Evolutionary conservation across 1,140 invertebrate genomes (phyloP).

Genomic region (Saccostrea echinata): DNA sequence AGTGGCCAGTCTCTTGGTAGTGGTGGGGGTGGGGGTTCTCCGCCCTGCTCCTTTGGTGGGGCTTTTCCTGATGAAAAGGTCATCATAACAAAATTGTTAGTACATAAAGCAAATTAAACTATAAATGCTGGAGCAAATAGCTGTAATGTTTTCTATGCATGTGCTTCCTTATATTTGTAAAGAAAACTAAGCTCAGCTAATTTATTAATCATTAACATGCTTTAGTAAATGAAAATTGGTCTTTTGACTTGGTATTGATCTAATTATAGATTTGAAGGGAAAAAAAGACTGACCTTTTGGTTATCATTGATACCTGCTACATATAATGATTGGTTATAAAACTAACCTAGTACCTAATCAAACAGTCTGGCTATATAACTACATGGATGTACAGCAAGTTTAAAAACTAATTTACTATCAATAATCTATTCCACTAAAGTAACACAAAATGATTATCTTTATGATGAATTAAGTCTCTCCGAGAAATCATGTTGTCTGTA

Average conservation of each 20-base stretch:
- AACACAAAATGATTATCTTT: neutral
- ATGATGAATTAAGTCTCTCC: neutral
- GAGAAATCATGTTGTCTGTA: neutral
- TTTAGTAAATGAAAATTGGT: neutral
- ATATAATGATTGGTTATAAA: neutral
- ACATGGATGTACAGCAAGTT: neutral
- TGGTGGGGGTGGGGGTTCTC: constrained; percentile 72
- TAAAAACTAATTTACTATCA: neutral
- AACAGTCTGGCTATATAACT: neutral
- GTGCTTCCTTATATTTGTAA: neutral
- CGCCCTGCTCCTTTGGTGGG: constrained; percentile 65
- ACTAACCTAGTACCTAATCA: neutral
- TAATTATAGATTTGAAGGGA: no score
- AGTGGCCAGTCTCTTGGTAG: constrained; percentile 66
- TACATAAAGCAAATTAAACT: constrained; percentile 15
- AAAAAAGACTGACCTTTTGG: no score
- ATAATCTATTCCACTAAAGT: neutral
- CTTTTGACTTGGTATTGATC: no score
- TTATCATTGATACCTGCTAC: no score
- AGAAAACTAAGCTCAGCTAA: neutral
- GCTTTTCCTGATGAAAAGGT: constrained; percentile 65
- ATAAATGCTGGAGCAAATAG: neutral
- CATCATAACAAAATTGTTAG: constrained; percentile 25
- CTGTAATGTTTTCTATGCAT: neutral
- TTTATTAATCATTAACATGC: neutral